Conservation (phyloP, 2,888 invertebrate species). For the Aspidiotus destructor region DNA sequence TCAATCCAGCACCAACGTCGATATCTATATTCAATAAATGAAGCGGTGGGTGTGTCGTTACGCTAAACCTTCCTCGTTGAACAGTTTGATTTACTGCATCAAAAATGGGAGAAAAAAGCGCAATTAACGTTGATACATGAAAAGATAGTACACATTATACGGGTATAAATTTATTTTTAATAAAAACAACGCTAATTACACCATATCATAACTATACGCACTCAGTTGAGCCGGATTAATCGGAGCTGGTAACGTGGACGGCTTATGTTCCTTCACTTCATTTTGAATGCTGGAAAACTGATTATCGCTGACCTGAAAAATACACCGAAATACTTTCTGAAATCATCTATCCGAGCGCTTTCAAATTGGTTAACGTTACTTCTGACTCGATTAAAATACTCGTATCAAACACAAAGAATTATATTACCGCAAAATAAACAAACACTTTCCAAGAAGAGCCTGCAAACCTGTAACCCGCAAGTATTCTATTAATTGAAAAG, state of each 20-base stretch:
- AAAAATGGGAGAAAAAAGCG: background rate
- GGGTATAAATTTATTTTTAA: too few relatives aligned
- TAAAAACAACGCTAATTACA: too few relatives aligned
- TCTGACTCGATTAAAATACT: background rate
- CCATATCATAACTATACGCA: background rate
- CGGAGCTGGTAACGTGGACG: conserved; percentile 13
- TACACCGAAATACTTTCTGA: too few relatives aligned
- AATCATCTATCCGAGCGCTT: background rate
- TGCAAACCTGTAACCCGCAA: background rate
- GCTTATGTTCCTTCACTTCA: conserved; percentile 18
- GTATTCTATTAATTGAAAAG: background rate
- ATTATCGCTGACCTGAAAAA: background rate
- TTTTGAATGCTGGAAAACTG: background rate
- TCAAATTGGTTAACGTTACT: background rate
- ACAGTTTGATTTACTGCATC: conserved; percentile 14
- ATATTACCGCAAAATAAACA: too few relatives aligned
- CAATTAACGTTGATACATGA: too few relatives aligned
- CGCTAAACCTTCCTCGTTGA: conserved; percentile 27
- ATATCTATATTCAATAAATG: conserved; percentile 24
- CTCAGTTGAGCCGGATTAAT: conserved; percentile 15
- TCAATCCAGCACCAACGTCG: background rate
- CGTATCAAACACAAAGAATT: background rate
- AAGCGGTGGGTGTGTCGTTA: conserved; percentile 28
- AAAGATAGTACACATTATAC: too few relatives aligned
- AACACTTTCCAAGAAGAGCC: background rate